Conservation (phyloP, 2,888 invertebrate genomes). For the Achlya flavicornis region DNA sequence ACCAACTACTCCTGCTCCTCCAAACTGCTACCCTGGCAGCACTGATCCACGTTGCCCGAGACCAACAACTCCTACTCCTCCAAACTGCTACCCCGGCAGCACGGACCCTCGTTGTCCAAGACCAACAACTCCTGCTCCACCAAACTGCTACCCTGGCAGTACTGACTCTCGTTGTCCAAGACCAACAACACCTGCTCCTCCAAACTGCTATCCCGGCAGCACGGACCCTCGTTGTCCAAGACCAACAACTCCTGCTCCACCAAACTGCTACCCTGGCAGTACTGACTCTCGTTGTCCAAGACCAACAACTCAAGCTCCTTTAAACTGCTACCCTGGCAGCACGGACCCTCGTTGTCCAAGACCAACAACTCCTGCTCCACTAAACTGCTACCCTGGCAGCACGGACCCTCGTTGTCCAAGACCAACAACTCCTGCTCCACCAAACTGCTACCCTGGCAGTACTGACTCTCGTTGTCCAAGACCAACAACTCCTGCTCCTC, state of each 20-base stretch:
- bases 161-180: constrained; percentile 51
- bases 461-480: constrained; percentile 48
- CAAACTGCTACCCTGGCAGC: constrained; percentile 33
- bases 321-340: constrained; percentile 51
- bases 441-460: constrained; percentile 44
- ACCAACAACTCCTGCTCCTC: constrained; percentile 41
- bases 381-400: constrained; percentile 49
- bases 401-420: constrained; percentile 58
- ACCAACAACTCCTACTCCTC: constrained; percentile 38
- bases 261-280: constrained; percentile 45
- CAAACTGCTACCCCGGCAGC: constrained; percentile 45
- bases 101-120: constrained; percentile 41
- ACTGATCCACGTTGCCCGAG: constrained; percentile 34
- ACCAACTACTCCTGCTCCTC: constrained; percentile 38
- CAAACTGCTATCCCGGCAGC: constrained; percentile 33
- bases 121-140: constrained; percentile 39
- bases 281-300: constrained; percentile 41
- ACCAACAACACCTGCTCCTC: constrained; percentile 38
- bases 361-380: constrained; percentile 42
- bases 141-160: constrained; percentile 43
- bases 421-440: constrained; percentile 43
- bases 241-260: constrained; percentile 38
- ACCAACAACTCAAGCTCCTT: constrained; percentile 39
- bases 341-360: constrained; percentile 44
- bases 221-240: constrained; percentile 34